phyloP scores from a whole-genome alignment of 2,888 invertebrate species.

The Plagodis pulveraria region DNA sequence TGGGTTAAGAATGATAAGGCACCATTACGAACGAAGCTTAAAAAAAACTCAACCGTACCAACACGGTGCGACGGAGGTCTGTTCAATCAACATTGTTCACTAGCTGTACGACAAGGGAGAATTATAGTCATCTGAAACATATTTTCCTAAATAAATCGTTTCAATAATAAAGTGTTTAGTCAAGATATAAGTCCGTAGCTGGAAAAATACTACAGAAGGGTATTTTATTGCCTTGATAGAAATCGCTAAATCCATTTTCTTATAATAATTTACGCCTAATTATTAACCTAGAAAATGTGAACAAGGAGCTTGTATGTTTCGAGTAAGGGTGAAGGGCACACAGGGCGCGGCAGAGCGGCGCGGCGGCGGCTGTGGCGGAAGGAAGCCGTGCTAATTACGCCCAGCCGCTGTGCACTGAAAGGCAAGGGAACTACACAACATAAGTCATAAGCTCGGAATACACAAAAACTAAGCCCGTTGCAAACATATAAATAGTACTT shows the following conservation, averaged over 20 bases:
- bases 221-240: no score
- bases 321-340: constrained; percentile 39
- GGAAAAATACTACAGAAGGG: no score
- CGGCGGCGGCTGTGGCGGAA: constrained; percentile 58
- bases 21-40: no score
- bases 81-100: no score
- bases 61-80: no score
- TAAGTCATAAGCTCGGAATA: constrained; percentile 36
- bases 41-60: no score
- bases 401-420: constrained; percentile 58
- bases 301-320: constrained; percentile 29
- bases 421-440: constrained; percentile 48
- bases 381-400: constrained; percentile 80
- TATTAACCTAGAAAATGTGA: constrained; percentile 30
- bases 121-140: no score
- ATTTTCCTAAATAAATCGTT: no score
- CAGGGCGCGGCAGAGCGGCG: constrained; percentile 29
- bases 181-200: no score
- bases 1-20: no score
- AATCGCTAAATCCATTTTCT: background rate
- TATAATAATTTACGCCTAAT: constrained; percentile 7
- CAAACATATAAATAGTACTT: constrained; percentile 2
- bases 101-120: no score
- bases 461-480: constrained; percentile 20
- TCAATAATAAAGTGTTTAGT: no score